phyloP scores from a whole-genome alignment of 2,888 invertebrate genomes.

The Drosophila nigricruria region DNA sequence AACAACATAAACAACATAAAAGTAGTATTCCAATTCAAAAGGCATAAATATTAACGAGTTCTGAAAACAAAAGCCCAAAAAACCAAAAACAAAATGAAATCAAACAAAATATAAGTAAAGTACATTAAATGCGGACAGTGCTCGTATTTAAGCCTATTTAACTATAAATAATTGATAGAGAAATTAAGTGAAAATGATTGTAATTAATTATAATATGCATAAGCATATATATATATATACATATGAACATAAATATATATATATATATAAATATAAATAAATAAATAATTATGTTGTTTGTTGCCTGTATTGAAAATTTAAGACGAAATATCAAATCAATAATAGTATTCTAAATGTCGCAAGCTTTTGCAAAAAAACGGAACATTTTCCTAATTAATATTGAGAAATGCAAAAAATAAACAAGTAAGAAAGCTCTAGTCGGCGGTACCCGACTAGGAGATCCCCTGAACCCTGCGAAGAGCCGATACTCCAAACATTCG shows the following conservation, averaged over 20 bases:
- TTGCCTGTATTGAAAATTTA: conserved; percentile 64
- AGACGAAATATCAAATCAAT: conserved; percentile 58
- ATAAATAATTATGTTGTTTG: conserved; percentile 68
- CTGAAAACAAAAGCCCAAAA: conserved; percentile 16
- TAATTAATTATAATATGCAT: conserved; percentile 46
- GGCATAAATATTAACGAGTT: conserved; percentile 34
- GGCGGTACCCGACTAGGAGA: no score
- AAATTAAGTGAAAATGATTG: conserved; percentile 28
- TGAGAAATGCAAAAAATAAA: conserved; percentile 23
- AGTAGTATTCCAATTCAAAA: conserved; percentile 17
- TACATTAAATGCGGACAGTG: conserved; percentile 18
- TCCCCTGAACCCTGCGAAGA: no score
- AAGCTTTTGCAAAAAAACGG: conserved; percentile 46
- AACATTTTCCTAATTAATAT: conserved; percentile 54
- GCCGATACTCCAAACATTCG: no score
- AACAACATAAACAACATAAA: conserved; percentile 8
- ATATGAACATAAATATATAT: conserved; percentile 28
- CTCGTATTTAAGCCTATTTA: conserved; percentile 43
- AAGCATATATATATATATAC: conserved; percentile 32
- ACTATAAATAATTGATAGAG: conserved; percentile 34
- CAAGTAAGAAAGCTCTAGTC: background rate
- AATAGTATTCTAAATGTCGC: conserved; percentile 55
- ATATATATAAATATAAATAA: conserved; percentile 28
- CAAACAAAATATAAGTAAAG: conserved; percentile 19
- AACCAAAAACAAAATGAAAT: conserved; percentile 18